Evolutionary conservation across 1,140 invertebrate genomes (phyloP).

Genomic region (Hestina assimilis): DNA sequence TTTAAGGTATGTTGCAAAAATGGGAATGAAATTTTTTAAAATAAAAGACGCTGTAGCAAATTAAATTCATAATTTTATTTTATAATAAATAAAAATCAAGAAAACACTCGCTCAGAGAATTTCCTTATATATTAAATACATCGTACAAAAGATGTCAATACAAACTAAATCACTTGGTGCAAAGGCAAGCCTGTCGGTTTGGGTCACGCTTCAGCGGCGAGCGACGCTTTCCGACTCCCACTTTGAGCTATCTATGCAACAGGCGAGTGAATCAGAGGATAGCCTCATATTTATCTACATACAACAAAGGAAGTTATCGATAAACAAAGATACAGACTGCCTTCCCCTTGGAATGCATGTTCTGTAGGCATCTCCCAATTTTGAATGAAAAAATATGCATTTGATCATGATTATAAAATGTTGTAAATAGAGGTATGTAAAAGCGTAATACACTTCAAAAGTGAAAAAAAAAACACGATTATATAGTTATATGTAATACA

Average conservation of each 20-base stretch:
- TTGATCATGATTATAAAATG: slow-evolving; percentile 75
- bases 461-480: slow-evolving; percentile 66
- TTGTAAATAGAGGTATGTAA: slow-evolving; percentile 73
- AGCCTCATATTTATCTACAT: slow-evolving; percentile 64
- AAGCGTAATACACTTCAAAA: slow-evolving; percentile 74
- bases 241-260: slow-evolving; percentile 57
- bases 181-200: slow-evolving; percentile 75
- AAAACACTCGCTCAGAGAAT: slow-evolving; percentile 74
- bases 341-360: slow-evolving; percentile 64
- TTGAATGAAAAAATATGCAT: slow-evolving; percentile 61
- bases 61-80: slow-evolving; percentile 79
- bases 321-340: slow-evolving; percentile 61
- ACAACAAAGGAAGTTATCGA: slow-evolving; percentile 63
- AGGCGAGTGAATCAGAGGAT: slow-evolving; percentile 69
- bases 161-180: slow-evolving; percentile 79
- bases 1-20: neutral
- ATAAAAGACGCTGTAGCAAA: slow-evolving; percentile 70
- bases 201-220: slow-evolving; percentile 40
- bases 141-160: slow-evolving; percentile 78
- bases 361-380: slow-evolving; percentile 58
- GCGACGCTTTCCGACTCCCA: slow-evolving; percentile 30
- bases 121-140: slow-evolving; percentile 76
- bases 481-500: slow-evolving; percentile 67
- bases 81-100: slow-evolving; percentile 77
- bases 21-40: slow-evolving; percentile 17